A percentile compares a stretch with the other conserved stretches of the same genome.
These are phyloP conservation scores for Oxygymnocypris stewartii DNA, from an alignment of 2,113 vertebrate genomes.

Conservation along the genomic window DNA sequence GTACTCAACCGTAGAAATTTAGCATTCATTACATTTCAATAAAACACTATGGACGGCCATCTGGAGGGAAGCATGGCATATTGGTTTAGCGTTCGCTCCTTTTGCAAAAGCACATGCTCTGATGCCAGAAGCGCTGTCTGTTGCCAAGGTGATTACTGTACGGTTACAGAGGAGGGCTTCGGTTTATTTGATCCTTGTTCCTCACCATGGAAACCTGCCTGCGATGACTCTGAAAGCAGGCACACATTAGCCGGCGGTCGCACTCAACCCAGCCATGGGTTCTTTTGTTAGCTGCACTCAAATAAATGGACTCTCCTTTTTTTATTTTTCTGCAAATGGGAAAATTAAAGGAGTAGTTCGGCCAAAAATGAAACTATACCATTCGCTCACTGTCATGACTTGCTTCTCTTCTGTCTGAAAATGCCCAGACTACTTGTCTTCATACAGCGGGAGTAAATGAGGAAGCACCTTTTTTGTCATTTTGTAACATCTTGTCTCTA, in stretches of 20 bases:
- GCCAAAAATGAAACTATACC: conserved; percentile 8
- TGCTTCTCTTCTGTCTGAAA: background rate
- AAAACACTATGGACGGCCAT: conserved; percentile 32
- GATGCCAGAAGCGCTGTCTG: conserved; percentile 36
- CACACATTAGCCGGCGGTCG: conserved; percentile 10
- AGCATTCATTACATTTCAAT: conserved; percentile 47
- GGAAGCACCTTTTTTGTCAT: background rate
- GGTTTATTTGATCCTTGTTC: conserved; percentile 26
- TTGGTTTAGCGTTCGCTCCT: conserved; percentile 26
- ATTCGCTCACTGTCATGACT: background rate
- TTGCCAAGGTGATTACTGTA: conserved; percentile 46
- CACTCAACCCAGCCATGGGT: background rate
- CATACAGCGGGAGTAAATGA: background rate
- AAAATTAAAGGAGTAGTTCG: background rate
- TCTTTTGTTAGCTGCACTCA: conserved; percentile 22
- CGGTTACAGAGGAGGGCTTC: conserved; percentile 1
- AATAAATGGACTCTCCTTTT: background rate
- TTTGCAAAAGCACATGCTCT: conserved; percentile 11
- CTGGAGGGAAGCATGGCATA: conserved; percentile 42
- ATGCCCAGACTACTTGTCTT: background rate
- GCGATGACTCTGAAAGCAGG: conserved; percentile 17
- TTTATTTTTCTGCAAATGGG: background rate
- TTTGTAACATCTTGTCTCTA: background rate
- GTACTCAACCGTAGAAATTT: conserved; percentile 22
- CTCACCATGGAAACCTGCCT: conserved; percentile 38